Percentiles rank a stretch among this genome's conserved stretches.
phyloP scores from a whole-genome alignment of 2,797 vertebrate genomes.

The Epinephelus malabaricus region DNA sequence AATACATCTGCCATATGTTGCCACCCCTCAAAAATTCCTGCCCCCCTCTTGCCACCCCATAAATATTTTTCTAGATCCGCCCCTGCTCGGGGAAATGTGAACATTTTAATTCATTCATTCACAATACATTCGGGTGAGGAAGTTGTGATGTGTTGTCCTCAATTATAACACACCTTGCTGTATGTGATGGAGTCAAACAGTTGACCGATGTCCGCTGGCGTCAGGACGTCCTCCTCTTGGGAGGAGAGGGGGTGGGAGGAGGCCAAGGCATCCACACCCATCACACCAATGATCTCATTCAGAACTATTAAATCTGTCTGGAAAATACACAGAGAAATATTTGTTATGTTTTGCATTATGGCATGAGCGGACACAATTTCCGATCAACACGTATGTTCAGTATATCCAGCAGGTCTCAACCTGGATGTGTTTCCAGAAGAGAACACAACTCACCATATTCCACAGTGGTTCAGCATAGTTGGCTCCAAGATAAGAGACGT shows the following conservation, averaged over 20 bases:
- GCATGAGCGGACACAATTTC: not conserved
- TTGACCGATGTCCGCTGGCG: constrained; percentile 86
- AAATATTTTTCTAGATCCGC: too few relatives aligned
- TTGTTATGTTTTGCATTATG: not conserved
- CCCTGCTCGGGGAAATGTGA: not conserved
- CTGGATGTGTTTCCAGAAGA: not conserved
- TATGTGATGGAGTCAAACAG: constrained; percentile 90
- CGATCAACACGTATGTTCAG: not conserved
- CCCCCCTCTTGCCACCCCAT: too few relatives aligned
- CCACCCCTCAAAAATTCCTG: too few relatives aligned
- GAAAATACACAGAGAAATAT: constrained; percentile 17
- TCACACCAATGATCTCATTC: constrained; percentile 84
- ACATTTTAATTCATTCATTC: not conserved
- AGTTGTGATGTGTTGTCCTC: not conserved
- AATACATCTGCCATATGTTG: too few relatives aligned
- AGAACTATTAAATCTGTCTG: constrained; percentile 91
- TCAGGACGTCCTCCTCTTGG: constrained; percentile 83
- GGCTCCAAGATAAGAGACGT: constrained; percentile 92
- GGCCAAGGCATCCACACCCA: constrained; percentile 87
- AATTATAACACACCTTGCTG: constrained; percentile 71
- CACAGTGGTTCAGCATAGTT: constrained; percentile 81
- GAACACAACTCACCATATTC: constrained; percentile 86
- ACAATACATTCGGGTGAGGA: not conserved
- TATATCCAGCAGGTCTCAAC: not conserved
- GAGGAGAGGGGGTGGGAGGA: constrained; percentile 90